Base-by-base conservation (phyloP, 2,797 vertebrate genomes). In the Sphaeramia orbicularis region DNA sequence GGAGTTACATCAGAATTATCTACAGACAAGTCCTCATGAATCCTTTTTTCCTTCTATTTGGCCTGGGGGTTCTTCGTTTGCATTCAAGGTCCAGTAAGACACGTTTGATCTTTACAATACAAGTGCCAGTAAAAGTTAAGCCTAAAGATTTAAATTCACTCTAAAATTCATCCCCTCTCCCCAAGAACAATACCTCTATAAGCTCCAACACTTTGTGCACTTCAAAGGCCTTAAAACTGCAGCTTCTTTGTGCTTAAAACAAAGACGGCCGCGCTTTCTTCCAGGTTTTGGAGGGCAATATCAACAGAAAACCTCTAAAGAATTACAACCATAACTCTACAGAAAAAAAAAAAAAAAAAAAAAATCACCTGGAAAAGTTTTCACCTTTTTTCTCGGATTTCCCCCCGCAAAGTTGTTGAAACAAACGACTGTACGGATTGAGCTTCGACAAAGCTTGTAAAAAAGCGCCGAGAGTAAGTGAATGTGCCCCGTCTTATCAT, bases 181-280 rank as follows among this genome's bases (percentile, higher is more conserved):
- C 78, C 65, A 69, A 83, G 86, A 91, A 92, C 89, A 91, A 86
- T 85, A 81, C 85, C 84, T 84, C 81, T 37, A 49, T 91, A 92
- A 94, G 88, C 91, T 83, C 76, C 55, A 60, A 85, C 89, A 92
- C 90, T 91, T 92, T 91, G 90, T 91, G 91, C 64, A 88, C 92
- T 93, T 94, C 92, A 94, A 94, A 93, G 88, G 81, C 73, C 45
- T 71, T 81, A 87, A 92, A 83, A 83, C 86, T 47, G 32, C 44
- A 77, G 77, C 83, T 90, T 84, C 79, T 84, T 87, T 80, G 56
- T 67, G 75, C 58, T 75, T 88, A 88, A 91, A 93, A 93, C 91
- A 91, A 91, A 92, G 82, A 55, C 51, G 74, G 35, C 52, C 11
- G 40, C 72, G 65, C 83, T 84, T 79, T 86, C 78, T 90, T 90